Conservation (phyloP, 2,888 invertebrate genomes). For the Penaeus monodon region DNA sequence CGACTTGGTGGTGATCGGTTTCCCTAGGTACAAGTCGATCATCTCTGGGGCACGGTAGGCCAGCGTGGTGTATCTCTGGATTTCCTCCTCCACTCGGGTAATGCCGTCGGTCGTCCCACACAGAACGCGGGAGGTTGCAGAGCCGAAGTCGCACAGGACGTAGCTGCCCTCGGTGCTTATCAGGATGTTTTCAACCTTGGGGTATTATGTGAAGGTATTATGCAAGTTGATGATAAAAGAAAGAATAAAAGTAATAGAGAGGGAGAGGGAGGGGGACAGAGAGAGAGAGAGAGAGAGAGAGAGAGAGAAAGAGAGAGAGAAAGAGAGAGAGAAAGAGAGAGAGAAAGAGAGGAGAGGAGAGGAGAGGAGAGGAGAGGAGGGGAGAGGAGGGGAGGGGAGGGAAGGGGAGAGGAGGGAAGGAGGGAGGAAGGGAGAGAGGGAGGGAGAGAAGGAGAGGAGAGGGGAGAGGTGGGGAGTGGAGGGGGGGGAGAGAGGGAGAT, state of each 20-base stretch:
- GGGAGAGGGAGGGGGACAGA: too few species aligned
- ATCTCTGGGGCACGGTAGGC: slow-evolving; percentile 93
- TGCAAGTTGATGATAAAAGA: background rate
- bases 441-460: too few species aligned
- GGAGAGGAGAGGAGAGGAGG: too few species aligned
- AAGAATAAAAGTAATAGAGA: background rate
- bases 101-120: slow-evolving; percentile 80
- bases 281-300: too few species aligned
- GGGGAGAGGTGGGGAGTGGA: too few species aligned
- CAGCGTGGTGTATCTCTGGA: slow-evolving; percentile 88
- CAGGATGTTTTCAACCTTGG: slow-evolving; percentile 86
- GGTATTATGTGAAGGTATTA: slow-evolving; percentile 48
- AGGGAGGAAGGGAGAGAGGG: too few species aligned
- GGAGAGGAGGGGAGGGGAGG: too few species aligned
- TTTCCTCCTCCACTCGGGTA: slow-evolving; percentile 83
- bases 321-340: slow-evolving; percentile 11
- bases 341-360: background rate
- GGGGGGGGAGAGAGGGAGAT: too few species aligned
- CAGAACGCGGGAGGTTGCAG: slow-evolving; percentile 80
- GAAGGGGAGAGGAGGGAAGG: too few species aligned
- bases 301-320: background rate
- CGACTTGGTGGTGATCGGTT: slow-evolving; percentile 85
- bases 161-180: slow-evolving; percentile 82
- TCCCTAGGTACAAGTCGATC: slow-evolving; percentile 89
- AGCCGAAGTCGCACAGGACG: slow-evolving; percentile 93